Percentiles rank a stretch among this genome's conserved stretches.
Evolutionary conservation across 1,140 invertebrate species (phyloP).

Genomic region (Drosophila sproati): DNA sequence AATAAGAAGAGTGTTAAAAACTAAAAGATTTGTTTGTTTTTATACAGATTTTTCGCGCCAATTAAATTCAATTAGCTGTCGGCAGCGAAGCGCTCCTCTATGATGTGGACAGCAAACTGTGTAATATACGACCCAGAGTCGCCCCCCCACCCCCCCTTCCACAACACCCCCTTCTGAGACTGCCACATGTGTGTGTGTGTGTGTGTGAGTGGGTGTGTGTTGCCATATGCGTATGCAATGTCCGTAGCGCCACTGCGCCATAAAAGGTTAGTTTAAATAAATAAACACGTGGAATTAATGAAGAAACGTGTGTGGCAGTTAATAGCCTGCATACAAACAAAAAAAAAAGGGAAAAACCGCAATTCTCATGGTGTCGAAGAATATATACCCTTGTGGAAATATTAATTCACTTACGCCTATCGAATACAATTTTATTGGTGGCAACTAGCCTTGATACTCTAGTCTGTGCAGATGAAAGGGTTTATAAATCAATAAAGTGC

Average conservation of each 20-base stretch:
- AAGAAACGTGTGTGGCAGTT: slow-evolving; percentile 74
- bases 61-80: slow-evolving; percentile 81
- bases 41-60: slow-evolving; percentile 72
- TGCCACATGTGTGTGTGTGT: slow-evolving; percentile 11
- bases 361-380: slow-evolving; percentile 1
- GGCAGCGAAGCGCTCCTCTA: slow-evolving; percentile 42
- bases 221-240: slow-evolving; percentile 23
- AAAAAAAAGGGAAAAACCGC: neutral
- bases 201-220: slow-evolving; percentile 37
- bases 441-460: no score
- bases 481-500: no score
- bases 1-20: slow-evolving; percentile 42
- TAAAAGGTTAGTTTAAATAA: slow-evolving; percentile 80
- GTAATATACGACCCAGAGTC: slow-evolving; percentile 17
- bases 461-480: no score
- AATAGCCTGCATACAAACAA: slow-evolving; percentile 47
- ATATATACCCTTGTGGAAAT: neutral
- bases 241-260: slow-evolving; percentile 62
- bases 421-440: no score
- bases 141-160: neutral
- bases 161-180: slow-evolving; percentile 12
- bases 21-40: slow-evolving; percentile 66
- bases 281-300: slow-evolving; percentile 79
- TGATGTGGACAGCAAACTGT: slow-evolving; percentile 41
- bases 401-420: neutral